Percentiles rank a stretch among this genome's conserved stretches.
These are phyloP conservation scores for Catagonus wagneri DNA, from an alignment of 2,113 vertebrate species.

Conservation along the genomic window DNA sequence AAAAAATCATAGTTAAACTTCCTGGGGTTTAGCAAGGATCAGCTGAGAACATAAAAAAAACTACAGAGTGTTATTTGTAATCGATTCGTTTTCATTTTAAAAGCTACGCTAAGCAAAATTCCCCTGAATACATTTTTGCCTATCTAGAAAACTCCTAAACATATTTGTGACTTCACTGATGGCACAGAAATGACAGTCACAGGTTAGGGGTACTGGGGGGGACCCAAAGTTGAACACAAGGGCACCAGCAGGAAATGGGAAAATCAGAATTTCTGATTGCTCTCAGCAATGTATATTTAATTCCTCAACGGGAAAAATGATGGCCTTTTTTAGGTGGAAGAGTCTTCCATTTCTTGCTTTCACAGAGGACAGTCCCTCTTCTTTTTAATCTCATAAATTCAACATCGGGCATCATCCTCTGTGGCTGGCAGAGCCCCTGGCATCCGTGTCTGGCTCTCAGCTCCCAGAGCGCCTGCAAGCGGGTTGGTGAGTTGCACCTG, in stretches of 20 bases:
- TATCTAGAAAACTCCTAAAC: background rate
- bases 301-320: background rate
- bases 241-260: background rate
- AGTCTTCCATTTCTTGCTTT: background rate
- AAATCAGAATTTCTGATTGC: background rate
- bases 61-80: background rate
- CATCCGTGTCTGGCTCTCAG: background rate
- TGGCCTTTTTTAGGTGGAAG: background rate
- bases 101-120: background rate
- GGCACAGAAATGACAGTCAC: background rate
- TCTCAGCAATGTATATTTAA: background rate
- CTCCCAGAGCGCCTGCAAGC: conserved; percentile 60
- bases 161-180: background rate
- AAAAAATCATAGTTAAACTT: background rate
- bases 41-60: background rate
- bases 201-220: background rate
- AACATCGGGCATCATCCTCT: background rate
- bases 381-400: background rate
- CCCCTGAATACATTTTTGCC: background rate
- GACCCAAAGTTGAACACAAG: conserved; percentile 14
- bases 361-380: background rate
- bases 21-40: background rate
- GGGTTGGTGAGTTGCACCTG: conserved; percentile 69
- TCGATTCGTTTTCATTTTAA: background rate
- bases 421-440: background rate